Evolutionary conservation across 2,797 vertebrate genomes (phyloP).

Genomic region (Halcyon chelicuti): DNA sequence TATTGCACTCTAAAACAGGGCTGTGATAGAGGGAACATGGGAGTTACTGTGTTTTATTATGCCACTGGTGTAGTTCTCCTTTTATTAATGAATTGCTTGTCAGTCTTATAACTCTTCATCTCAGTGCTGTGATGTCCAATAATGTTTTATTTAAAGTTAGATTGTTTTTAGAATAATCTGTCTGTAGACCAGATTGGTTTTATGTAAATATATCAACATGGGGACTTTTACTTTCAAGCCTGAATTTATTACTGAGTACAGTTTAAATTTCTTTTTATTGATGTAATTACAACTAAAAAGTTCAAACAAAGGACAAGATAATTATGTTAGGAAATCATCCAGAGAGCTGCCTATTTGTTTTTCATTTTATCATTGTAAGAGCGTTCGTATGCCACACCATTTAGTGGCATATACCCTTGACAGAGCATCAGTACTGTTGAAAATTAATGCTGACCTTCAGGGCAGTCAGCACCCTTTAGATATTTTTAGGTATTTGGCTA

Average conservation of each 20-base stretch:
- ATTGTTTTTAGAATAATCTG: background rate
- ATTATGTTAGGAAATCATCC: conserved; percentile 8
- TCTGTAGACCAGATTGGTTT: background rate
- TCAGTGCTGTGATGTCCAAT: background rate
- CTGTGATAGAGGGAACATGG: background rate
- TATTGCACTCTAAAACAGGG: background rate
- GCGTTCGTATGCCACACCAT: background rate
- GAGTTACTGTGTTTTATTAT: background rate
- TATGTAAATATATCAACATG: background rate
- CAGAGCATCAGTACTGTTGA: conserved; percentile 12
- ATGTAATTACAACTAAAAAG: conserved; percentile 23
- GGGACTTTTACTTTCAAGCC: background rate
- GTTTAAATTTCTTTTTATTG: conserved; percentile 38
- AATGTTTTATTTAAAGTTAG: conserved; percentile 12
- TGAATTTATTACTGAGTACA: conserved; percentile 17
- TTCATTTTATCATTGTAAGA: background rate
- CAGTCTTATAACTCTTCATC: background rate
- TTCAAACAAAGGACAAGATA: conserved; percentile 53
- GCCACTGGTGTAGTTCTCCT: background rate
- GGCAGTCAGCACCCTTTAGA: conserved; percentile 20
- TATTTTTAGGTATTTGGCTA: conserved; percentile 64
- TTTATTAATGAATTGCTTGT: conserved; percentile 22
- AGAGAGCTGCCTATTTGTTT: background rate
- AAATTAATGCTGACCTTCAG: conserved; percentile 56
- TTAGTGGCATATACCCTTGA: conserved; percentile 32